Evolutionary conservation across 2,797 vertebrate genomes (phyloP), one percentile per base, ranked within the genome.

Genomic region (Adelosebastes latens): DNA sequence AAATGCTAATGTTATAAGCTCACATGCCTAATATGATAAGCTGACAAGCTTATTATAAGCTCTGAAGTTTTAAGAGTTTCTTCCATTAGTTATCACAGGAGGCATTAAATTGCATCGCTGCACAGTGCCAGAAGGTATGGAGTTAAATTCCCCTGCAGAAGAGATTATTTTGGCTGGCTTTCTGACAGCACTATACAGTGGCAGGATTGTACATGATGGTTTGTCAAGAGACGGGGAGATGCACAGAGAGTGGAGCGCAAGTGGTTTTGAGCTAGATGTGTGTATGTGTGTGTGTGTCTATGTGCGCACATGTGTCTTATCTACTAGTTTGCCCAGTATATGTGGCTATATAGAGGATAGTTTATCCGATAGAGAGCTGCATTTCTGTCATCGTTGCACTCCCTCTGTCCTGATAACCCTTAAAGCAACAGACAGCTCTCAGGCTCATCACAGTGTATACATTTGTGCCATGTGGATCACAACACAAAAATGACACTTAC

Each of bases 1-100:
- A 96, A 96, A 96, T 96, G 95, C 95, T 96, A 96, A 96, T 96
- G 95, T 96, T 91, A 95, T 96, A 96, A 96, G 96, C 96, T 96
- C 96, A 96, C 95, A 95, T 93, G 94, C 92, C 95, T 96, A 96
- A 96, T 96, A 94, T 96, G 95, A 96, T 96, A 96, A 96, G 94
- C 94, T 96, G 96, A 96, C 95, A 96, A 96, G 96, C 95, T 95
- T 96, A 96, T 96, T 95, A 96, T 96, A 96, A 96, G 94, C 96
- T 95, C 85, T 92, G 93, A 96, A 95, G 95, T 96, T 96, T 96
- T 95, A 95, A 95, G 95, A 96, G 94, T 96, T 96, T 95, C 92
- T 94, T 90, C 93, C 88, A 95, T 96, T 96, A 95, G 95, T 94
- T 95, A 96, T 95, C 95, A 94, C 92, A 94, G 92, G 90, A 93